A percentile compares a stretch with the other conserved stretches of the same genome.
phyloP scores from a whole-genome alignment of 2,113 vertebrate species.

The Holacanthus passer region DNA sequence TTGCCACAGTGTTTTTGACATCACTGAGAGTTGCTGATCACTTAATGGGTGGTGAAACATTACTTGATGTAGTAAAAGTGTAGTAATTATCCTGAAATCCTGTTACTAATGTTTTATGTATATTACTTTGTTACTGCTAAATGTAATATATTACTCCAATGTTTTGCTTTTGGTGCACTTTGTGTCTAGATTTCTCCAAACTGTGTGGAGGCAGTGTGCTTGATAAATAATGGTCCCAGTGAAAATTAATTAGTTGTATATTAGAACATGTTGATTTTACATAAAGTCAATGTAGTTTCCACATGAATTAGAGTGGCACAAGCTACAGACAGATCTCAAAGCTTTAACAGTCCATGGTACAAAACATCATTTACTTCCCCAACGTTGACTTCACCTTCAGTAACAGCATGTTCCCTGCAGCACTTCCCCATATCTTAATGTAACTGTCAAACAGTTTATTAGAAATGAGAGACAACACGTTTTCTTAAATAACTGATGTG shows the following conservation, averaged over 20 bases:
- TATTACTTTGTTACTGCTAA: no score
- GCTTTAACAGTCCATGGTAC: not conserved
- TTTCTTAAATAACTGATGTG: not conserved
- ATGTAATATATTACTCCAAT: no score
- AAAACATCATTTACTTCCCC: slow-evolving; percentile 1
- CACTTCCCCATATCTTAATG: slow-evolving; percentile 33
- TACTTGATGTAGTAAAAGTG: no score
- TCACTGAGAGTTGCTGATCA: no score
- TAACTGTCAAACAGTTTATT: not conserved
- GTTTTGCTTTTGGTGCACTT: no score
- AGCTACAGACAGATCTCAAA: not conserved
- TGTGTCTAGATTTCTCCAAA: not conserved
- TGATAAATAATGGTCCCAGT: not conserved
- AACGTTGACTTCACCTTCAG: not conserved
- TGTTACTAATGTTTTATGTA: no score
- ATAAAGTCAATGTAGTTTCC: not conserved
- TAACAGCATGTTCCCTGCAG: not conserved
- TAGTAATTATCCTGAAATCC: no score
- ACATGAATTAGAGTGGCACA: not conserved
- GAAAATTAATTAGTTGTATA: not conserved
- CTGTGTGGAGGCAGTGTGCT: not conserved
- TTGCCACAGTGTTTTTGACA: no score
- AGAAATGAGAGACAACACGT: not conserved
- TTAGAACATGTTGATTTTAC: slow-evolving; percentile 6
- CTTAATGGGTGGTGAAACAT: no score